Conservation (phyloP, 2,888 invertebrate genomes). For the Eutolmus rufibarbis region DNA sequence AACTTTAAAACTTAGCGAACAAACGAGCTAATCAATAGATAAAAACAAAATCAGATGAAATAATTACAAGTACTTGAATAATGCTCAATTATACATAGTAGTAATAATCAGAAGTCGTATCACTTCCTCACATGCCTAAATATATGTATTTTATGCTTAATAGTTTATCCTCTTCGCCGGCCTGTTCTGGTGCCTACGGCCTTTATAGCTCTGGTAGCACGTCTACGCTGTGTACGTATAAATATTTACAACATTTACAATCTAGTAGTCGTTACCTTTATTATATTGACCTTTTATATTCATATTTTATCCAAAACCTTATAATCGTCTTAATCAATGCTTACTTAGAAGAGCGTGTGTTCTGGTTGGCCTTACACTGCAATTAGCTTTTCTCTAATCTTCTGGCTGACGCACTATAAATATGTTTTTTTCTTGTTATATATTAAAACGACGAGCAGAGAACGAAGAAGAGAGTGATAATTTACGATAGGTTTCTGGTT, state of each 20-base stretch:
- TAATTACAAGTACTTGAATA: conserved; percentile 31
- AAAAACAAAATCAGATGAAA: conserved; percentile 22
- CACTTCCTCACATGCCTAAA: not conserved
- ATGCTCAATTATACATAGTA: not conserved
- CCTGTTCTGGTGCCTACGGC: not conserved
- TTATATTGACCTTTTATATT: conserved; percentile 8
- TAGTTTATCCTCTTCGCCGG: not conserved
- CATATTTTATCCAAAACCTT: conserved; percentile 6
- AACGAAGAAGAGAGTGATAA: conserved; percentile 20
- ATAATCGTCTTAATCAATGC: not conserved
- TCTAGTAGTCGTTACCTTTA: conserved; percentile 10
- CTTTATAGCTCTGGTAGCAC: conserved; percentile 12
- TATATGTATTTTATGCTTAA: not conserved
- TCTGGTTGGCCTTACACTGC: not conserved
- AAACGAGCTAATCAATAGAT: conserved; percentile 12
- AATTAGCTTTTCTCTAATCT: conserved; percentile 9
- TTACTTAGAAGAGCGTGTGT: conserved; percentile 12
- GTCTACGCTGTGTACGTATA: conserved; percentile 17
- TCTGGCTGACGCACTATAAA: not conserved
- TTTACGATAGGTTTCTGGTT: conserved; percentile 22
- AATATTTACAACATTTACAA: conserved; percentile 42
- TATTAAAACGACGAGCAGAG: conserved; percentile 28
- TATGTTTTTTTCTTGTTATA: conserved; percentile 24
- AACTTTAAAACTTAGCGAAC: conserved; percentile 21
- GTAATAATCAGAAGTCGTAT: not conserved